Percentiles rank a stretch among this genome's conserved stretches.
phyloP scores from a whole-genome alignment of 2,797 vertebrate species.

The Pitangus sulphuratus region DNA sequence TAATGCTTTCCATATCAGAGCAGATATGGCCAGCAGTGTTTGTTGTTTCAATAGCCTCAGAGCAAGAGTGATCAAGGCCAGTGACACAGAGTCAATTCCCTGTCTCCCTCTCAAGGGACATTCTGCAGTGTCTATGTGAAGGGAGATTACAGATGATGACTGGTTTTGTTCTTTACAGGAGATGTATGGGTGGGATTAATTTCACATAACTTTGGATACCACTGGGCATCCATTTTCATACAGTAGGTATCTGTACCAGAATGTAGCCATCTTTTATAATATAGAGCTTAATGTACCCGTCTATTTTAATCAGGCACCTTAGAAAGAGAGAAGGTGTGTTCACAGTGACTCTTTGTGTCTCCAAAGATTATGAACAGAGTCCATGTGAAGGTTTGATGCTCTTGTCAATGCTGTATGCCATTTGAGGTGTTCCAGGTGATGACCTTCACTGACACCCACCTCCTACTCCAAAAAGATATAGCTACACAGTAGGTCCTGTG shows the following conservation, averaged over 20 bases:
- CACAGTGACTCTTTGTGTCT: background rate
- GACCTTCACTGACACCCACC: background rate
- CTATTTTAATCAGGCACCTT: background rate
- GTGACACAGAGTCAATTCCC: constrained; percentile 16
- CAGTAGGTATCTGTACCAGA: background rate
- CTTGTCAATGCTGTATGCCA: background rate
- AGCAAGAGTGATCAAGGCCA: constrained; percentile 46
- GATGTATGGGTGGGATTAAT: background rate
- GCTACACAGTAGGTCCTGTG: background rate
- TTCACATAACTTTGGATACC: background rate
- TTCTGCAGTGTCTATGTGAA: background rate
- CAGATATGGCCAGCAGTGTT: constrained; percentile 37
- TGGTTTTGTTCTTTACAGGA: background rate
- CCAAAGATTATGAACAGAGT: background rate
- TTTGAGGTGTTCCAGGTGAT: background rate
- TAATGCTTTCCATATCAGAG: constrained; percentile 41
- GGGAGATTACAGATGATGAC: background rate
- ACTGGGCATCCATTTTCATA: background rate
- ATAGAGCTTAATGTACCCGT: background rate
- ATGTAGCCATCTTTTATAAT: background rate
- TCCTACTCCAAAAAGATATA: background rate
- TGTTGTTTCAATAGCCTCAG: constrained; percentile 33
- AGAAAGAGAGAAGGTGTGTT: background rate
- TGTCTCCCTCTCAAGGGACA: background rate
- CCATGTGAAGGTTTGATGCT: background rate